Percentiles rank a stretch among this genome's conserved stretches.
Evolutionary conservation across 1,140 invertebrate species (phyloP).

Genomic region (Drosophila tsacasi): DNA sequence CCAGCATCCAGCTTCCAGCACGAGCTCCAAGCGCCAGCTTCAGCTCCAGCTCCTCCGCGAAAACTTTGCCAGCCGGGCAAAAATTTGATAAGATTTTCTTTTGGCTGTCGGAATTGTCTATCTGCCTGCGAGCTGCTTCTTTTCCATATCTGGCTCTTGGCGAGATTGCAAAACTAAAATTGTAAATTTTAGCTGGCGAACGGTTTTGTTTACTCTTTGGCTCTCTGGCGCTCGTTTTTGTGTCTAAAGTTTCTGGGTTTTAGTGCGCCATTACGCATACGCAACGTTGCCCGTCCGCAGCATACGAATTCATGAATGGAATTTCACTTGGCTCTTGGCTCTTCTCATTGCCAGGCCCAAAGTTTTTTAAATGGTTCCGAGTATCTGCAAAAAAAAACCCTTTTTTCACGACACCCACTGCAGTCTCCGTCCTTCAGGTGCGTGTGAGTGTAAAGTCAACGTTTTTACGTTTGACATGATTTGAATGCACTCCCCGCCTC

Average conservation of each 20-base stretch:
- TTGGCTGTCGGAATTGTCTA: slow-evolving; percentile 42
- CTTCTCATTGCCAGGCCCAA: not conserved
- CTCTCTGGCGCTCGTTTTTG: slow-evolving; percentile 2
- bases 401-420: slow-evolving; percentile 32
- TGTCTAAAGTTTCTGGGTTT: slow-evolving; percentile 16
- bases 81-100: slow-evolving; percentile 61
- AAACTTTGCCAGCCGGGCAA: slow-evolving; percentile 57
- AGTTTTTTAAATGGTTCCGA: slow-evolving; percentile 25
- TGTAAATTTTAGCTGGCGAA: slow-evolving; percentile 49
- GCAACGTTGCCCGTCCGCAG: slow-evolving; percentile 24
- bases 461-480: slow-evolving; percentile 75
- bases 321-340: slow-evolving; percentile 8
- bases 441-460: slow-evolving; percentile 58
- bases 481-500: slow-evolving; percentile 58
- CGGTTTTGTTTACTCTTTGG: slow-evolving; percentile 46
- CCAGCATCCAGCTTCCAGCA: not conserved
- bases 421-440: slow-evolving; percentile 24
- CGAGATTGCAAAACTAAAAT: slow-evolving; percentile 60
- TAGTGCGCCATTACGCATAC: slow-evolving; percentile 48
- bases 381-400: slow-evolving; percentile 17
- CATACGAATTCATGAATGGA: slow-evolving; percentile 21
- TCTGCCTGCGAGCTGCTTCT: slow-evolving; percentile 27
- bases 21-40: not conserved
- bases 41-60: slow-evolving; percentile 6
- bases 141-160: slow-evolving; percentile 51